phyloP scores from a whole-genome alignment of 1,140 invertebrate species.

The Trissolcus basalis region DNA sequence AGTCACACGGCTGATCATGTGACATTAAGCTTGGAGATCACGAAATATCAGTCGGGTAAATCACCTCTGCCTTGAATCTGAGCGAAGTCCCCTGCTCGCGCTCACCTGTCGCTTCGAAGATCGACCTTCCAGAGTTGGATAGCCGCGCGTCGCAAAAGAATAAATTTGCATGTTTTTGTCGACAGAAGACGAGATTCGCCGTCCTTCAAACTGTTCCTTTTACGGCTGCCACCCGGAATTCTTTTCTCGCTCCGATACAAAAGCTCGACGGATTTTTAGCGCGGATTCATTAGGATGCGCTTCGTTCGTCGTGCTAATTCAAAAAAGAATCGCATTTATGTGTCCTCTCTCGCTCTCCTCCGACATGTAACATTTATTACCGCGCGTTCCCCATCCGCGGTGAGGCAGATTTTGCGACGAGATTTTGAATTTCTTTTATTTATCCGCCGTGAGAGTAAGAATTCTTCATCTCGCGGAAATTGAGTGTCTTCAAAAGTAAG shows the following conservation, averaged over 20 bases:
- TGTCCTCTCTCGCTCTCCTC: not conserved
- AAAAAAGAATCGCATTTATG: not conserved
- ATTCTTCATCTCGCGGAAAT: no score
- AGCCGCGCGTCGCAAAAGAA: constrained; percentile 55
- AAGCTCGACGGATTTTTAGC: constrained; percentile 19
- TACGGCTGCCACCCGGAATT: constrained; percentile 57
- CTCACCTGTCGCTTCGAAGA: constrained; percentile 65
- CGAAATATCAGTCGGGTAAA: constrained; percentile 68
- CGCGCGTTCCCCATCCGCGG: no score
- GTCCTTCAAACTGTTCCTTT: constrained; percentile 65
- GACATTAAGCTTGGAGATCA: constrained; percentile 46
- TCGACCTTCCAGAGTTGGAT: constrained; percentile 61
- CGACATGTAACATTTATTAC: no score
- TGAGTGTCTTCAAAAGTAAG: not conserved
- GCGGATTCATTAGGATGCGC: constrained; percentile 33
- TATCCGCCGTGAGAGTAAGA: no score
- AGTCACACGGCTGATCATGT: constrained; percentile 14
- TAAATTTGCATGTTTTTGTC: constrained; percentile 65
- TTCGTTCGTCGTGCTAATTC: constrained; percentile 25
- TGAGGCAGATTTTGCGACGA: no score
- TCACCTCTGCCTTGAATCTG: constrained; percentile 67
- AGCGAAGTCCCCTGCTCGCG: constrained; percentile 24
- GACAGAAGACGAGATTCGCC: constrained; percentile 69
- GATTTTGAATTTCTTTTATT: no score
- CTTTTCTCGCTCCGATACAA: constrained; percentile 20